Conservation (phyloP, 2,113 vertebrate genomes). For the Sarotherodon lohbergeri region DNA sequence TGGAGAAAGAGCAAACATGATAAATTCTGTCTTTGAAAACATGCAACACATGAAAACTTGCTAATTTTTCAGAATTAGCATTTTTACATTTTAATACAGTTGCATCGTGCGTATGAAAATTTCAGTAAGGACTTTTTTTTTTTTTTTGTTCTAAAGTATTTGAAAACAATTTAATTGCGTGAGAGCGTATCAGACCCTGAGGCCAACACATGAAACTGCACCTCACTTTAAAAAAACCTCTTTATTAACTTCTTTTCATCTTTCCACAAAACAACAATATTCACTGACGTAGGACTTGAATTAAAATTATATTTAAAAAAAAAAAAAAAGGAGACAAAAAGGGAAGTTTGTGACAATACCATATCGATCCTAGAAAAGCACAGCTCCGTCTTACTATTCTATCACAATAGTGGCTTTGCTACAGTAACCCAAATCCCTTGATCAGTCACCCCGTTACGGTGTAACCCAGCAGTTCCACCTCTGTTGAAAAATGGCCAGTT, state of each 20-base stretch:
- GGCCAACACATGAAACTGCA: too few species aligned
- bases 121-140: too few species aligned
- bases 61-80: neutral
- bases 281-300: too few species aligned
- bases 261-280: too few species aligned
- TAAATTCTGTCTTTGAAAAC: neutral
- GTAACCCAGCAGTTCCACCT: neutral
- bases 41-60: neutral
- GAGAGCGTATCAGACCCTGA: too few species aligned
- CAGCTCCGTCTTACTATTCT: neutral
- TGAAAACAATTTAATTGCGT: too few species aligned
- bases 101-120: neutral
- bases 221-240: too few species aligned
- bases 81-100: neutral
- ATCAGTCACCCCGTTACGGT: neutral
- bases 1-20: neutral
- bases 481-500: neutral
- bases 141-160: too few species aligned
- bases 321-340: neutral
- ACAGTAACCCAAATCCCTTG: neutral
- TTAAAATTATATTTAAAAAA: rapidly evolving
- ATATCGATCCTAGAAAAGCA: rapidly evolving
- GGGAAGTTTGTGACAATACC: neutral
- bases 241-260: too few species aligned
- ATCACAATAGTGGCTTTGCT: neutral